Conservation (phyloP, 1,140 invertebrate genomes). For the Neuroterus valhalla region DNA sequence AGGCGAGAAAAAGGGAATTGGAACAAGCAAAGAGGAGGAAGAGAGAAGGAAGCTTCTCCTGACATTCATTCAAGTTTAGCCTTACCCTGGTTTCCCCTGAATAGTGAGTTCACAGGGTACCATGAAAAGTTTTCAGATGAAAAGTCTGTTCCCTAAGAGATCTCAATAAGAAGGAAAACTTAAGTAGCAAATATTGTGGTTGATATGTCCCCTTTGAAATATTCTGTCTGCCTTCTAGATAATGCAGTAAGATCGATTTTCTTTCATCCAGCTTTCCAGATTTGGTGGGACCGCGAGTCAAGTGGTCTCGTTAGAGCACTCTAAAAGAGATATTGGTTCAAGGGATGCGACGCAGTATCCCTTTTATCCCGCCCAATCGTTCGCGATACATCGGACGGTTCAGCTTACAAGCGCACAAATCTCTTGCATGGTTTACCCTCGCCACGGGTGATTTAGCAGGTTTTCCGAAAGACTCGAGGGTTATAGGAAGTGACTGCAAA, state of each 20-base stretch:
- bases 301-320: slow-evolving; percentile 41
- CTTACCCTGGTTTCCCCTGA: no score
- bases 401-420: slow-evolving; percentile 69
- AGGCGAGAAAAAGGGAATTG: no score
- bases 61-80: no score
- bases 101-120: no score
- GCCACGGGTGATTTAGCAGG: slow-evolving; percentile 67
- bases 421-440: slow-evolving; percentile 61
- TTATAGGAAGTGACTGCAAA: slow-evolving; percentile 44
- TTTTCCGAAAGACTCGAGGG: slow-evolving; percentile 59
- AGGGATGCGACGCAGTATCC: slow-evolving; percentile 55
- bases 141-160: no score
- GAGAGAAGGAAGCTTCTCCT: no score
- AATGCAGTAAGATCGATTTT: neutral
- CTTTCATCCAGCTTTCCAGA: neutral
- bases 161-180: no score
- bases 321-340: slow-evolving; percentile 53
- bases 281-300: slow-evolving; percentile 5
- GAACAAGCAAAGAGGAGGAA: no score
- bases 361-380: slow-evolving; percentile 71
- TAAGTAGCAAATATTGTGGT: no score
- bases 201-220: no score
- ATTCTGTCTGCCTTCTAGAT: no score
- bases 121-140: no score
- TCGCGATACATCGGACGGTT: slow-evolving; percentile 64